Conservation (phyloP, 2,888 invertebrate species). For the Drosophila kambysellisi region DNA sequence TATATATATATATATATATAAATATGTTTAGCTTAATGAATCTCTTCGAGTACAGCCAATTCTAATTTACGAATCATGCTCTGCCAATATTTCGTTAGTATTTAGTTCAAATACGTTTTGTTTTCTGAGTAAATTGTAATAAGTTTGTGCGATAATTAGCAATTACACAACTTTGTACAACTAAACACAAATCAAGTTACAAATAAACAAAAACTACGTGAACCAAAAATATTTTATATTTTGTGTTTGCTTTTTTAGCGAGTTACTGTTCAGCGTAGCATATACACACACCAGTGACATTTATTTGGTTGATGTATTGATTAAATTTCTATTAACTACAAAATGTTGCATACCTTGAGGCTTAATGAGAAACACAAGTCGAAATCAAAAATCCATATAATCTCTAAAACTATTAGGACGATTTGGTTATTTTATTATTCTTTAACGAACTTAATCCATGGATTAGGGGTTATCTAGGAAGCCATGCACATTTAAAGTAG, state of each 20-base stretch:
- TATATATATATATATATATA: slow-evolving; percentile 30
- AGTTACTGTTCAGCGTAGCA: not conserved
- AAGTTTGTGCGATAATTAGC: slow-evolving; percentile 56
- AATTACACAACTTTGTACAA: slow-evolving; percentile 15
- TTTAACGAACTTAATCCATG: too few species aligned
- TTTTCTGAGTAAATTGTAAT: slow-evolving; percentile 54
- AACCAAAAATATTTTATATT: not conserved
- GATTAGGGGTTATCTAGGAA: not conserved
- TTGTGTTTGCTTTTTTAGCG: not conserved
- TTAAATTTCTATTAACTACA: not conserved
- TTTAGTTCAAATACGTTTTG: slow-evolving; percentile 54
- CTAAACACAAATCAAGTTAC: slow-evolving; percentile 16
- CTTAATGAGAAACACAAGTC: not conserved
- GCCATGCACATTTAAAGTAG: too few species aligned
- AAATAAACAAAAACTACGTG: slow-evolving; percentile 11
- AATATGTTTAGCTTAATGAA: slow-evolving; percentile 61
- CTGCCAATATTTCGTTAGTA: slow-evolving; percentile 74
- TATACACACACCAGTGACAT: not conserved
- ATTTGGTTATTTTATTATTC: not conserved
- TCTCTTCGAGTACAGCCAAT: slow-evolving; percentile 71
- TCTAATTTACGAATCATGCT: slow-evolving; percentile 52
- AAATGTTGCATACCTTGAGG: not conserved
- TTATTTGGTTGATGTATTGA: not conserved
- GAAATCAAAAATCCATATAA: not conserved
- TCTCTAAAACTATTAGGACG: not conserved